Percentiles rank a stretch among this genome's conserved stretches.
Conservation (phyloP, 1,140 invertebrate species). For the Phenacoccus solenopsis region DNA sequence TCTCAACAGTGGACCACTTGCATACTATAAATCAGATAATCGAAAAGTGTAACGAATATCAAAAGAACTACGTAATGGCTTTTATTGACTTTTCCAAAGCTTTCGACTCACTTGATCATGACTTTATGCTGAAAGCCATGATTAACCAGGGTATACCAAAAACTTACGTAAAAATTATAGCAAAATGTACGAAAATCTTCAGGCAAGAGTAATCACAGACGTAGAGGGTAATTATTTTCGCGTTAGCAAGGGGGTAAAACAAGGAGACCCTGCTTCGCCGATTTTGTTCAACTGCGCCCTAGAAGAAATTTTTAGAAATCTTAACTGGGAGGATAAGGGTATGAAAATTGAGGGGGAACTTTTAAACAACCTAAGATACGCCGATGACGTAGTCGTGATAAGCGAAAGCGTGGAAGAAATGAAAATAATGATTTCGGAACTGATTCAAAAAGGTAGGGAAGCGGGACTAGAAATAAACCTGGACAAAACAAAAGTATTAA, state of each 20-base stretch:
- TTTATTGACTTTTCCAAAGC: conserved; percentile 21
- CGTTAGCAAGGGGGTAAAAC: conserved; percentile 20
- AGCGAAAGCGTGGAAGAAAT: conserved; percentile 18
- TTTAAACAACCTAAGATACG: conserved; percentile 30
- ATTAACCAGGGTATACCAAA: not conserved
- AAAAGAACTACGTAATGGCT: not conserved
- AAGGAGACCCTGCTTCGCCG: conserved; percentile 23
- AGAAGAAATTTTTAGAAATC: conserved; percentile 24
- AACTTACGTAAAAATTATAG: not conserved
- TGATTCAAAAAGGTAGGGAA: not conserved
- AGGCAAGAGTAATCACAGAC: conserved; percentile 11
- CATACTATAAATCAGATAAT: conserved; percentile 19
- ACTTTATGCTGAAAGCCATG: not conserved
- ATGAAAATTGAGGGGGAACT: conserved; percentile 28
- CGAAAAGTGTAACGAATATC: conserved; percentile 21
- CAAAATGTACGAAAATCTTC: conserved; percentile 11
- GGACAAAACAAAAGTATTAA: conserved; percentile 19
- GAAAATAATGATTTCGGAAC: conserved; percentile 12
- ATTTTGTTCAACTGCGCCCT: conserved; percentile 25
- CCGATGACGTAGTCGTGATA: conserved; percentile 30
- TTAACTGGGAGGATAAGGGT: conserved; percentile 24
- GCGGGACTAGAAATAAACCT: conserved; percentile 19
- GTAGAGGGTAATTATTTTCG: not conserved
- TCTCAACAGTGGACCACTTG: conserved; percentile 21
- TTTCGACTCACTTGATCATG: conserved; percentile 3